A percentile compares a stretch with the other conserved stretches of the same genome.
Conservation (phyloP, 2,888 invertebrate genomes). For the Himalopsyche kuldschensis region DNA sequence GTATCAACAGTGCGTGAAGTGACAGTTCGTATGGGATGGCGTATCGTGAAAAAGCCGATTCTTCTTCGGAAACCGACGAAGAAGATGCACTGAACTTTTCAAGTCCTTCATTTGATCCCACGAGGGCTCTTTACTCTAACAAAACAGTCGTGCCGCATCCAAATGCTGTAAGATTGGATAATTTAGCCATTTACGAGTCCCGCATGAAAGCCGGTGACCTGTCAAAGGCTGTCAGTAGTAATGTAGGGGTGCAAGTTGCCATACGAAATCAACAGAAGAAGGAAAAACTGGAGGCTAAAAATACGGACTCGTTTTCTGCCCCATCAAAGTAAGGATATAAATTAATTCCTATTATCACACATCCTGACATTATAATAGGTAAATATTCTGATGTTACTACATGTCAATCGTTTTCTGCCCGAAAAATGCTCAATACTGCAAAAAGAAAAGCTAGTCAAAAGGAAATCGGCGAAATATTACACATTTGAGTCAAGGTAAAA, state of each 20-base stretch:
- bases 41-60: conserved; percentile 39
- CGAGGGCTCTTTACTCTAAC: conserved; percentile 67
- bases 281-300: conserved; percentile 41
- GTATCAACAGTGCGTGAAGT: neutral
- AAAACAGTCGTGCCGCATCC: conserved; percentile 59
- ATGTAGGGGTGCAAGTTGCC: conserved; percentile 46
- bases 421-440: no score
- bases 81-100: conserved; percentile 56
- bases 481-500: no score
- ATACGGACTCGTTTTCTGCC: conserved; percentile 38
- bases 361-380: neutral
- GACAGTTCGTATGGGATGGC: conserved; percentile 42
- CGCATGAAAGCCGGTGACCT: conserved; percentile 47
- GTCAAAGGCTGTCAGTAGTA: conserved; percentile 43
- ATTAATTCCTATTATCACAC: neutral
- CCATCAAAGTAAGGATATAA: conserved; percentile 26
- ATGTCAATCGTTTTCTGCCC: no score
- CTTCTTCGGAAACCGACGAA: conserved; percentile 18
- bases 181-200: conserved; percentile 65
- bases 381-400: no score
- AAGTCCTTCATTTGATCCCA: conserved; percentile 67
- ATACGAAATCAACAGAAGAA: conserved; percentile 49
- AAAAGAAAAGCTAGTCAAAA: no score
- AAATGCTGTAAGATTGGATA: conserved; percentile 68
- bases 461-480: no score